A percentile compares a stretch with the other conserved stretches of the same genome.
Evolutionary conservation across 2,888 invertebrate species (phyloP).

Genomic region (Lymantria dispar): DNA sequence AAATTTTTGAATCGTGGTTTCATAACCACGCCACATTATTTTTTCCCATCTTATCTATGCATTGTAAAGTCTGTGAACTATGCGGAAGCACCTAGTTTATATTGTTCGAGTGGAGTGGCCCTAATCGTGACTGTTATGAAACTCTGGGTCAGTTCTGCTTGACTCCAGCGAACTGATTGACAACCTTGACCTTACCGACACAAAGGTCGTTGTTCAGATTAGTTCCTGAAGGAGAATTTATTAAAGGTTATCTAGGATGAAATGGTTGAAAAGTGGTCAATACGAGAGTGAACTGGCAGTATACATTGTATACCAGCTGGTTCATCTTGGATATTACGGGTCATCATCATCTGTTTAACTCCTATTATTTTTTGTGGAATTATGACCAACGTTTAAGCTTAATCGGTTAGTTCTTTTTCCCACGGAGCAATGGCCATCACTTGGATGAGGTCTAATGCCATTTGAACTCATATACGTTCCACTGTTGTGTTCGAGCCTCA

Average conservation of each 20-base stretch:
- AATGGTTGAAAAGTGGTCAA: background rate
- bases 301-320: too few species aligned
- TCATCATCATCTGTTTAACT: too few species aligned
- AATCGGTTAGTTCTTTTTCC: too few species aligned
- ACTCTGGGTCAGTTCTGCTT: constrained; percentile 15
- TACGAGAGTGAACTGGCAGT: background rate
- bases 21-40: too few species aligned
- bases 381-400: too few species aligned
- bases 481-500: too few species aligned
- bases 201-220: background rate
- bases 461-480: too few species aligned
- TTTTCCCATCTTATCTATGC: constrained; percentile 3
- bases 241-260: background rate
- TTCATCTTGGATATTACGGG: too few species aligned
- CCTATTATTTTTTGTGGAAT: too few species aligned
- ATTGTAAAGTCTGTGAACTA: constrained; percentile 6
- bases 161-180: background rate
- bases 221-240: background rate
- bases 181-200: constrained; percentile 12
- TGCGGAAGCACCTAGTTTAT: constrained; percentile 31
- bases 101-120: constrained; percentile 7
- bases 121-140: constrained; percentile 12
- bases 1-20: too few species aligned
- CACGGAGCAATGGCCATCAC: too few species aligned
- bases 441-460: too few species aligned